Conservation (phyloP, 2,888 invertebrate species). For the Crematogaster levior region DNA sequence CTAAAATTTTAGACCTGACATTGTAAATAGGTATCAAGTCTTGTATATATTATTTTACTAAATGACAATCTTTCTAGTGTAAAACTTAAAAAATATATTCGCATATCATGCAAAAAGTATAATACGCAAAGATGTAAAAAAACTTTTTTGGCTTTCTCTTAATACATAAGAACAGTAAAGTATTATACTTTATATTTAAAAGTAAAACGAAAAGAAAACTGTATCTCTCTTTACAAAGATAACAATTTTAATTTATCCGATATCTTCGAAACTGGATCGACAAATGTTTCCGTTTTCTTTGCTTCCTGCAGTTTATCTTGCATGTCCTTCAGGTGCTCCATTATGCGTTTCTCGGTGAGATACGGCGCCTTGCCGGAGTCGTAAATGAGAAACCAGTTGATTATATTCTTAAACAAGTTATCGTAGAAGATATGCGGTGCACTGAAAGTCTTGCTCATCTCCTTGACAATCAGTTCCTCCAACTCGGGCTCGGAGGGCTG, state of each 20-base stretch:
- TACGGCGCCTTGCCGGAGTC: conserved; percentile 1
- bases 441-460: not conserved
- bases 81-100: not conserved
- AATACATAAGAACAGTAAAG: not conserved
- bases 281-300: not conserved
- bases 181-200: not conserved
- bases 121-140: not conserved
- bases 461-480: not conserved
- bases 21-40: not conserved
- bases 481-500: conserved; percentile 23
- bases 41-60: not conserved
- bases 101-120: too few relatives aligned
- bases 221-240: not conserved
- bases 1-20: not conserved
- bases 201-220: not conserved
- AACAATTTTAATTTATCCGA: not conserved
- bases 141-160: not conserved
- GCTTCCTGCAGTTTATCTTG: not conserved
- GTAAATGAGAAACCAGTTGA: conserved; percentile 22
- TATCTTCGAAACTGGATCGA: not conserved
- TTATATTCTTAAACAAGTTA: not conserved
- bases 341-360: not conserved
- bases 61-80: not conserved
- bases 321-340: not conserved
- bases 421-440: conserved; percentile 4